Percentiles rank a stretch among this genome's conserved stretches.
Conservation (phyloP, 2,797 vertebrate genomes). For the Sandelia bainsii region DNA sequence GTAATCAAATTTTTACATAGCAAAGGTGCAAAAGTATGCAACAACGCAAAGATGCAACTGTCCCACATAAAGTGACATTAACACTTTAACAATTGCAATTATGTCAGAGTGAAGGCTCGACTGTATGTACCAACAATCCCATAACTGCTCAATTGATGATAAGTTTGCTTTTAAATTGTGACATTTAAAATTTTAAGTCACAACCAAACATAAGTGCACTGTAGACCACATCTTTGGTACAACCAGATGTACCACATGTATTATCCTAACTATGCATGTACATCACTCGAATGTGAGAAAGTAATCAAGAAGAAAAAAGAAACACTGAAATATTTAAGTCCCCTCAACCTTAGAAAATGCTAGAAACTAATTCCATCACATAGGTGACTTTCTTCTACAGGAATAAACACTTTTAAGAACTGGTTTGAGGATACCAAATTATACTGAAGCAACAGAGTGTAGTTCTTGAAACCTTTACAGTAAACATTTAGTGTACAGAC, state of each 20-base stretch:
- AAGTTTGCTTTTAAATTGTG: slow-evolving; percentile 80
- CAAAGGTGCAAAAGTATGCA: slow-evolving; percentile 82
- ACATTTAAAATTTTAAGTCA: slow-evolving; percentile 72
- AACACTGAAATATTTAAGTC: slow-evolving; percentile 44
- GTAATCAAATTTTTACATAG: slow-evolving; percentile 71
- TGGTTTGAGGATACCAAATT: slow-evolving; percentile 51
- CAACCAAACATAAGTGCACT: slow-evolving; percentile 79
- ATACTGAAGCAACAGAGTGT: slow-evolving; percentile 37
- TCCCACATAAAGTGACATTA: slow-evolving; percentile 64
- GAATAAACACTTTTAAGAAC: slow-evolving; percentile 45
- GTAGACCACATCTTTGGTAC: slow-evolving; percentile 83
- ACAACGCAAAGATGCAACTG: slow-evolving; percentile 75
- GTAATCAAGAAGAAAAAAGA: slow-evolving; percentile 44
- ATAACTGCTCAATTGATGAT: slow-evolving; percentile 60
- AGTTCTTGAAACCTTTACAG: slow-evolving; percentile 63
- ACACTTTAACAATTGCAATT: slow-evolving; percentile 59
- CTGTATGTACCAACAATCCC: slow-evolving; percentile 39
- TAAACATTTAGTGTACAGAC: slow-evolving; percentile 77
- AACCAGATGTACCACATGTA: slow-evolving; percentile 77
- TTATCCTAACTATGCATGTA: slow-evolving; percentile 59
- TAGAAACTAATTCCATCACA: slow-evolving; percentile 45
- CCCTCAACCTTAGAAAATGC: slow-evolving; percentile 34
- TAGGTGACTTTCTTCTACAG: slow-evolving; percentile 33
- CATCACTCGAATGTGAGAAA: slow-evolving; percentile 66
- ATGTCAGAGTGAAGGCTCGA: slow-evolving; percentile 43